Conservation (phyloP, 2,888 invertebrate genomes). For the Ectemnius lituratus region DNA sequence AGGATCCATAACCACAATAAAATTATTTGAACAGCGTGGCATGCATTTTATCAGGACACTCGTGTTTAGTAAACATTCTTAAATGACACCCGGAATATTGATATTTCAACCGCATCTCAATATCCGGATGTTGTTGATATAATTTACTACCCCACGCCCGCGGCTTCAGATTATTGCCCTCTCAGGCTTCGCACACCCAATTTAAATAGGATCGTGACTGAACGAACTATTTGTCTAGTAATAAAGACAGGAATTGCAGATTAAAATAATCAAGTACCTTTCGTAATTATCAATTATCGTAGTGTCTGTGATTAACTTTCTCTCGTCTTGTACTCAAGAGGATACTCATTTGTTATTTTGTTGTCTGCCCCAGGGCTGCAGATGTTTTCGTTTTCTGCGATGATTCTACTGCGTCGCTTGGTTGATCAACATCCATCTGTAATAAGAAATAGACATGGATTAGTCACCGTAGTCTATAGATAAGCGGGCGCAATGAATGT, state of each 20-base stretch:
- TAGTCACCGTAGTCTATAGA: background rate
- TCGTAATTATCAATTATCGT: conserved; percentile 54
- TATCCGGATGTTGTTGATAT: no score
- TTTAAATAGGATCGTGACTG: conserved; percentile 5
- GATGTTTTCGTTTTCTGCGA: conserved; percentile 74
- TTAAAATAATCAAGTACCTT: conserved; percentile 49
- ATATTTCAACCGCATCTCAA: no score
- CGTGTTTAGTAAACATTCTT: no score
- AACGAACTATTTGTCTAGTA: conserved; percentile 29
- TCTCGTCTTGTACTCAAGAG: conserved; percentile 56
- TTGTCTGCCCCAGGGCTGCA: conserved; percentile 65
- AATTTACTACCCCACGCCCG: no score
- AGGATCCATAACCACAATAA: conserved; percentile 23
- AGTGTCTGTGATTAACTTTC: conserved; percentile 51
- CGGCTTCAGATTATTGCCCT: no score
- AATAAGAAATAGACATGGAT: conserved; percentile 26
- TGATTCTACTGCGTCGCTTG: conserved; percentile 71
- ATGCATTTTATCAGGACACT: no score
- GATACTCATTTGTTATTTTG: conserved; percentile 74
- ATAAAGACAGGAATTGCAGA: conserved; percentile 35
- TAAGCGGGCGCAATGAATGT: no score
- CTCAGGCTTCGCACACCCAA: background rate
- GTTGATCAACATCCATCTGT: conserved; percentile 75
- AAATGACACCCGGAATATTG: no score
- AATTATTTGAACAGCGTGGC: conserved; percentile 12